Conservation (phyloP, 2,888 invertebrate species). For the Metellina segmentata region DNA sequence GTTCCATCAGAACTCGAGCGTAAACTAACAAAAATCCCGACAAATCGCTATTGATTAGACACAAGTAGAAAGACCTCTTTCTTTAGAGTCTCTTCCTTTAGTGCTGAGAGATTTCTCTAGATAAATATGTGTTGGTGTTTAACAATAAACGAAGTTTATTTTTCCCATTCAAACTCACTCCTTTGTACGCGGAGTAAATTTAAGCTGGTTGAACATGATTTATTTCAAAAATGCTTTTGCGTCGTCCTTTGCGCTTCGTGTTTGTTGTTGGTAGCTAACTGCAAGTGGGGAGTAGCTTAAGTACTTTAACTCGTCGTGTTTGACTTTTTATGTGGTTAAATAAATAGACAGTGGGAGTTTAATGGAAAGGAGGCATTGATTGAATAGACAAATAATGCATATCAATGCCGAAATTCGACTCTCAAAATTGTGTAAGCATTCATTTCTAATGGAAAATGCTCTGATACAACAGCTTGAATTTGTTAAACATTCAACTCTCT, state of each 20-base stretch:
- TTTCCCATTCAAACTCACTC: background rate
- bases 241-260: background rate
- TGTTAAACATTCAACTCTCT: too few species aligned
- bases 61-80: background rate
- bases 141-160: background rate
- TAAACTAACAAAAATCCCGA: conserved; percentile 22
- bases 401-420: background rate
- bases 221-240: background rate
- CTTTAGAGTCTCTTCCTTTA: background rate
- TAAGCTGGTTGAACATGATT: background rate
- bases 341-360: background rate
- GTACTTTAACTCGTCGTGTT: background rate
- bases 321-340: background rate
- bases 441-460: too few species aligned
- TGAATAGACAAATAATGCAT: background rate
- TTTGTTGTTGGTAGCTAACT: background rate
- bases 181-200: background rate
- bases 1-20: conserved; percentile 38
- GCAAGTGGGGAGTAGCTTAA: background rate
- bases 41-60: conserved; percentile 33
- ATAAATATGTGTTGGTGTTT: conserved; percentile 7
- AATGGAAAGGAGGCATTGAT: background rate
- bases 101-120: background rate
- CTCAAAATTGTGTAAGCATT: too few species aligned
- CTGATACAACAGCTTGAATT: too few species aligned